A percentile compares a stretch with the other conserved stretches of the same genome.
These are phyloP conservation scores for Penelope pileata DNA, from an alignment of 2,113 vertebrate species.

Conservation along the genomic window DNA sequence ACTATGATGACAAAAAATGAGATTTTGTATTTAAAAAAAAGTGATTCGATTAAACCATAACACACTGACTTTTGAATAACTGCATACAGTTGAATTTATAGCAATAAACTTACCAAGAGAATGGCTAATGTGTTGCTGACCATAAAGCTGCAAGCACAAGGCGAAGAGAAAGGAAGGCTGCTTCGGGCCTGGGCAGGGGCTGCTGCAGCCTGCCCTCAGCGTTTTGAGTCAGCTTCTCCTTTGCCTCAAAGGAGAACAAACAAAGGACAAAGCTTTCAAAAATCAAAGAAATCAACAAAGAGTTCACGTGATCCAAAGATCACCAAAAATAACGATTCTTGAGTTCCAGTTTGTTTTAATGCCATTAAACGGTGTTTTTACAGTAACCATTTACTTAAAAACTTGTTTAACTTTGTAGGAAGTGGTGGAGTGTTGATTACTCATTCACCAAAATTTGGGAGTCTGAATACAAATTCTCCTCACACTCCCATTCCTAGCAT, in stretches of 20 bases:
- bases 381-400: neutral
- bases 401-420: slow-evolving; percentile 17
- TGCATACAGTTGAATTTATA: neutral
- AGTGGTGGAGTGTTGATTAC: slow-evolving; percentile 5
- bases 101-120: neutral
- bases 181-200: neutral
- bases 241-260: too few relatives aligned
- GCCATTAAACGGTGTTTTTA: neutral
- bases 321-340: neutral
- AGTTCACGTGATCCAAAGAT: neutral
- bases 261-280: too few relatives aligned
- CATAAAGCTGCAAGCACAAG: neutral
- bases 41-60: neutral
- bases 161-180: neutral
- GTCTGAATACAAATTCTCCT: neutral
- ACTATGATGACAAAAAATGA: neutral
- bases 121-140: neutral
- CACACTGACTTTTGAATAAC: neutral
- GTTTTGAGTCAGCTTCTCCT: neutral
- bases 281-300: neutral
- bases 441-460: slow-evolving; percentile 21
- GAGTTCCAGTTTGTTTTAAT: neutral
- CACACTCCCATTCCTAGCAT: neutral
- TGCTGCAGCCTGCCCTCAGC: neutral
- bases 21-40: neutral